phyloP scores from a whole-genome alignment of 2,113 vertebrate genomes.

The Hydropotes inermis region DNA sequence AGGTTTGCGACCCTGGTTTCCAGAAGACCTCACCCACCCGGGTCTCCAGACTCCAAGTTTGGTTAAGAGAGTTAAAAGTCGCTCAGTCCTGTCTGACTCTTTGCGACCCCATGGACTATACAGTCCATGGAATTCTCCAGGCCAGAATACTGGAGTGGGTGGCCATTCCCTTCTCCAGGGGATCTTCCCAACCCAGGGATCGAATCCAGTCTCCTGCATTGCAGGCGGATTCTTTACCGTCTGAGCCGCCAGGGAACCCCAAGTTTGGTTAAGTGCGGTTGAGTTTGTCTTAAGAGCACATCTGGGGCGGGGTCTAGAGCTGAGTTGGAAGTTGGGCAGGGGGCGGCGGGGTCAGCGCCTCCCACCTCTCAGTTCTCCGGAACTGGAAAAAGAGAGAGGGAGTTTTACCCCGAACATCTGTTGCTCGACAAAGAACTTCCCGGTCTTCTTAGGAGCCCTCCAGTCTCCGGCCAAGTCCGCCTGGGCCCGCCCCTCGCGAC shows the following conservation, averaged over 20 bases:
- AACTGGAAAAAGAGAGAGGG: not conserved
- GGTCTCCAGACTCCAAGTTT: not conserved
- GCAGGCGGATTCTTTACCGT: not conserved
- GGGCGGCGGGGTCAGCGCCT: not conserved
- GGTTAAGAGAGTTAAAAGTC: not conserved
- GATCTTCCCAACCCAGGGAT: not conserved
- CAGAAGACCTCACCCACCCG: not conserved
- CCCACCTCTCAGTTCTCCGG: not conserved
- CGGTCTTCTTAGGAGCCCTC: not conserved
- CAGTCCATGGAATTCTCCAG: not conserved
- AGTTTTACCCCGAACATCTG: constrained; percentile 41
- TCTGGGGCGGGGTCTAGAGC: not conserved
- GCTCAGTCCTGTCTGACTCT: not conserved
- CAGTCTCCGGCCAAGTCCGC: not conserved
- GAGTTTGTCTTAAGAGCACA: not conserved
- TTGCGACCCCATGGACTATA: not conserved
- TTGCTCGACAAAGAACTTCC: constrained; percentile 67
- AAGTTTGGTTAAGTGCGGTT: not conserved
- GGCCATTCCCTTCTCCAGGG: not conserved
- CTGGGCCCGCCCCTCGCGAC: constrained; percentile 47
- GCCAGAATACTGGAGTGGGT: not conserved
- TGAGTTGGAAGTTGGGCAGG: not conserved
- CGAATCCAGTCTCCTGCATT: not conserved
- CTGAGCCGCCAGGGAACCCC: not conserved
- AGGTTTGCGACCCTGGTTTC: not conserved